Evolutionary conservation across 2,113 vertebrate species (phyloP).

Genomic region (Lethenteron camtschaticum): DNA sequence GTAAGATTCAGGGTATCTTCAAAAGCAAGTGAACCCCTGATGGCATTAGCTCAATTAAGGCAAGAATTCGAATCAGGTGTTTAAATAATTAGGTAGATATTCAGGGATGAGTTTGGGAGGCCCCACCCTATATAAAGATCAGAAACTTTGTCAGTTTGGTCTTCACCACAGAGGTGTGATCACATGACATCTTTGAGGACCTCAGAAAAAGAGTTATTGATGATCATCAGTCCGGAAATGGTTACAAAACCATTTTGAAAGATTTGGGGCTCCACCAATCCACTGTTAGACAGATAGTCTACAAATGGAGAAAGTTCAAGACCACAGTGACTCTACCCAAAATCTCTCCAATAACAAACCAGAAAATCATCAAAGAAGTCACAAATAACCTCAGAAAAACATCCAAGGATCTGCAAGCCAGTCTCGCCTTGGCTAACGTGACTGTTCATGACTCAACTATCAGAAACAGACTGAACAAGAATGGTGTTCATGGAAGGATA

Average conservation of each 20-base stretch:
- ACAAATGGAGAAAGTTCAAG: neutral
- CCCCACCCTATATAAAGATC: neutral
- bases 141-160: neutral
- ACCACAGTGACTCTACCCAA: neutral
- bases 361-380: neutral
- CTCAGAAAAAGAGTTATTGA: conserved; percentile 1
- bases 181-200: neutral
- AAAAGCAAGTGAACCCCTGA: no score
- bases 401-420: neutral
- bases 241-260: neutral
- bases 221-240: neutral
- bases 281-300: conserved; percentile 1
- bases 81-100: neutral
- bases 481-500: conserved; percentile 4
- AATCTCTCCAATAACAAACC: neutral
- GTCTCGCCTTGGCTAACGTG: neutral
- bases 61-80: neutral
- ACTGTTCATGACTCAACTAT: neutral
- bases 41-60: no score
- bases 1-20: no score
- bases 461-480: neutral
- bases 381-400: neutral
- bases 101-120: neutral
- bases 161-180: conserved; percentile 1
- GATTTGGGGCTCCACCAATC: neutral